Base-by-base conservation (phyloP, 2,113 vertebrate species). In the Melanerpes formicivorus region DNA sequence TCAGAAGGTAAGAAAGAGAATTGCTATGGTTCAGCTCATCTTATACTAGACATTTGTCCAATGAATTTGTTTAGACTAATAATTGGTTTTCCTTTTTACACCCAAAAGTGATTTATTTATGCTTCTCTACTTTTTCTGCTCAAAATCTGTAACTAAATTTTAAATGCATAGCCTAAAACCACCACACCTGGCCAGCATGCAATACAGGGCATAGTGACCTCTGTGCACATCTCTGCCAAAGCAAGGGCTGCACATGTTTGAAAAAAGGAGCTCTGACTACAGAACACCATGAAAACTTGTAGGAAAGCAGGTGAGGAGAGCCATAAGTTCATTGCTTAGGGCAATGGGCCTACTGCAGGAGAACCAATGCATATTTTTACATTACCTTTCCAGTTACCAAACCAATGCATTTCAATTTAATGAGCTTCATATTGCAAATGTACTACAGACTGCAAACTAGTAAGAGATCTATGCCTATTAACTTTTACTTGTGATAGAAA, bases 341-440 rank as follows among this genome's bases (percentile, higher is more conserved):
- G 27, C 26, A 72, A 34, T 11, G 65, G 29, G 40, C 7, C 79
- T 83, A 81, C 9, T 62, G 23, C 59, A 87, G 63, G 44, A 79
- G 16, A 91, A 87, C 18, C 78, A 77, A 64, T 5, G 32, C 3
- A 11, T 65, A 29, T 50, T 81, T 88, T 79, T 66, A 72, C 29
- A 52, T 63, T 80, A 29, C 52, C 69, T 84, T 73, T 73, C 8
- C 48, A 21, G 12, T 29, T 84, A 78, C 27, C 14, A 81, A 83
- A 87, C 27, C 1, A 44, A 56, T 76, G 46, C 37, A 60, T 73
- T 59, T 26, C 34, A 71, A 83, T 52, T 69, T 55, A 79, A 55
- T 87, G 73, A 34, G 69, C 21, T 85, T 85, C 48, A 62, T 25
- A n/a, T 13, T 85, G 54, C 54, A 83, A 89, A 77, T 56, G 40